Conservation (phyloP, 2,113 vertebrate genomes). For the Macroglossus sobrinus region DNA sequence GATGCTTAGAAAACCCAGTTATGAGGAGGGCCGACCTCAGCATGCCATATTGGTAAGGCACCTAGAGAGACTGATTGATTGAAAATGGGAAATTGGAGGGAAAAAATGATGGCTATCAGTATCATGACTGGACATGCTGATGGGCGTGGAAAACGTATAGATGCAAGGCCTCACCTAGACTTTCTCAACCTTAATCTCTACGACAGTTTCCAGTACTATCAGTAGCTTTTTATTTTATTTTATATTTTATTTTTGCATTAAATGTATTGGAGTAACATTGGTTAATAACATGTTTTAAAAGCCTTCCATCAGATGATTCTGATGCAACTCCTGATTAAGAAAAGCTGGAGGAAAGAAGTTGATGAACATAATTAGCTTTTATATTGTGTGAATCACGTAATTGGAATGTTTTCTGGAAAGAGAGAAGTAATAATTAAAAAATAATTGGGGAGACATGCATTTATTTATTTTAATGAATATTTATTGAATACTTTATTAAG, state of each 20-base stretch:
- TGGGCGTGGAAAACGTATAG: not conserved
- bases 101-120: not conserved
- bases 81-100: not conserved
- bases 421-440: not conserved
- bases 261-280: not conserved
- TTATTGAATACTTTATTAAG: not conserved
- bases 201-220: not conserved
- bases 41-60: not conserved
- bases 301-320: not conserved
- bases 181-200: not conserved
- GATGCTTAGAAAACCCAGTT: not conserved
- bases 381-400: not conserved
- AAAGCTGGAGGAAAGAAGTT: not conserved
- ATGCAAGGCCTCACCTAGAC: not conserved
- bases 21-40: not conserved
- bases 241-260: not conserved
- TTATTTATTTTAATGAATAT: not conserved
- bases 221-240: not conserved
- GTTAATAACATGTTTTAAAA: not conserved
- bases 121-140: not conserved
- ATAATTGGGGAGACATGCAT: not conserved
- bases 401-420: not conserved
- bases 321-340: not conserved
- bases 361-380: constrained; percentile 16
- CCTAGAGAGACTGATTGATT: not conserved